These are phyloP conservation scores for Andrena bicolor DNA, from an alignment of 2,888 invertebrate species.

Conservation along the genomic window DNA sequence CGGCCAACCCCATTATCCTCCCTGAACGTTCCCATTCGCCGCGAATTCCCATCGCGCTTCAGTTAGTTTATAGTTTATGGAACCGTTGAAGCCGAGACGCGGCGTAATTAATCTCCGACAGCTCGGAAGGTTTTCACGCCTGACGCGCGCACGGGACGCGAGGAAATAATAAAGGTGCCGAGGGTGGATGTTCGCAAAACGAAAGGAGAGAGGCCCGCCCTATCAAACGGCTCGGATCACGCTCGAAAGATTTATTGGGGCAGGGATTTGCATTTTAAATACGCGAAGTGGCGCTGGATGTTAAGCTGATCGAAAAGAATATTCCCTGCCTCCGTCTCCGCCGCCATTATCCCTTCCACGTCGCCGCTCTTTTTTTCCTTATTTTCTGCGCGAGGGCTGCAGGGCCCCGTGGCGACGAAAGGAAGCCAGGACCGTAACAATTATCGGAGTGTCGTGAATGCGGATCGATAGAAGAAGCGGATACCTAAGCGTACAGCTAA, in stretches of 20 bases:
- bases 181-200: constrained; percentile 31
- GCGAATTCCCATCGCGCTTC: no score
- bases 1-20: no score
- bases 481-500: background rate
- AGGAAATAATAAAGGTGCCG: constrained; percentile 30
- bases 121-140: background rate
- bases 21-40: no score
- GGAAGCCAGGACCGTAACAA: constrained; percentile 24
- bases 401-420: constrained; percentile 12
- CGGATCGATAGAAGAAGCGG: background rate
- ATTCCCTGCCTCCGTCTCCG: constrained; percentile 43
- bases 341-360: constrained; percentile 53
- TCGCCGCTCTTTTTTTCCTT: constrained; percentile 26
- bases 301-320: constrained; percentile 69
- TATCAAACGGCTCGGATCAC: constrained; percentile 63
- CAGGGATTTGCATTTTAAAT: constrained; percentile 81
- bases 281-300: constrained; percentile 71
- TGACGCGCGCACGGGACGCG: background rate
- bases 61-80: no score
- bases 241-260: constrained; percentile 79
- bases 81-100: background rate
- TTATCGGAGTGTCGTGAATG: constrained; percentile 5
- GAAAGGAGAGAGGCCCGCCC: constrained; percentile 29
- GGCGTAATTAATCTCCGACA: background rate
- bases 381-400: constrained; percentile 9